Base-by-base conservation (phyloP, 2,113 vertebrate species). In the Megaleporinus macrocephalus region DNA sequence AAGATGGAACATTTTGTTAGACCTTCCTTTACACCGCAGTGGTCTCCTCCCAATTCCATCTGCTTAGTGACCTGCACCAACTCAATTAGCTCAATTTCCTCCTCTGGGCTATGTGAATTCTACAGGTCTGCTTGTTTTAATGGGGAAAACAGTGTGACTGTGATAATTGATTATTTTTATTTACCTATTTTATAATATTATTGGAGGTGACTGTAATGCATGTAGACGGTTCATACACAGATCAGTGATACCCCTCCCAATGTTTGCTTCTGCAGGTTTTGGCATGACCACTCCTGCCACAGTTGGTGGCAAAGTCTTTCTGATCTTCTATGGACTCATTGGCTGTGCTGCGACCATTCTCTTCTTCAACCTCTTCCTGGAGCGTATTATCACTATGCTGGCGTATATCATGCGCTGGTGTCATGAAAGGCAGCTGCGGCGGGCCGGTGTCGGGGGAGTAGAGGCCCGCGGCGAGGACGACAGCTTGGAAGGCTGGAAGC, bases 351-450 rank as follows among this genome's bases (percentile, higher is more conserved):
- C 91, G 47, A 94, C 93, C 77, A 95, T 95, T 84, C 92, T 95
- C 76, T 95, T 94, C 89, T 95, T 95, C 57, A 95, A 95, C 90
- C 93, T 95, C 16, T 95, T 95, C 85, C 85, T 95, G 86, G 94
- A 95, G 89, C 90, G 94, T 86, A 93, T 94, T 88, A 94, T 95
- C 89, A 94, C 94, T 0, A 94, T 95, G 93, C 63, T 95, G 55
- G 94, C 94, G 0, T 94, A 94, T 87, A 91, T 94, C 84, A 94
- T 95, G 94, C 92, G 93, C 79, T 94, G 93, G 93, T 93, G 89
- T 76, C 93, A 94, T 4, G 91, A 94, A 78, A 91, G 91, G 4
- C 90, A 93, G 62, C 81, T 94, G 61, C 84, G 87, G 65, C 90
- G 87, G 51, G 86, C 86, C 0, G 93, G 90, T 5, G 87, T 87